Evolutionary conservation across 2,888 invertebrate species (phyloP), one percentile per base, ranked within the genome.

Genomic region (Drosophila helvetica): DNA sequence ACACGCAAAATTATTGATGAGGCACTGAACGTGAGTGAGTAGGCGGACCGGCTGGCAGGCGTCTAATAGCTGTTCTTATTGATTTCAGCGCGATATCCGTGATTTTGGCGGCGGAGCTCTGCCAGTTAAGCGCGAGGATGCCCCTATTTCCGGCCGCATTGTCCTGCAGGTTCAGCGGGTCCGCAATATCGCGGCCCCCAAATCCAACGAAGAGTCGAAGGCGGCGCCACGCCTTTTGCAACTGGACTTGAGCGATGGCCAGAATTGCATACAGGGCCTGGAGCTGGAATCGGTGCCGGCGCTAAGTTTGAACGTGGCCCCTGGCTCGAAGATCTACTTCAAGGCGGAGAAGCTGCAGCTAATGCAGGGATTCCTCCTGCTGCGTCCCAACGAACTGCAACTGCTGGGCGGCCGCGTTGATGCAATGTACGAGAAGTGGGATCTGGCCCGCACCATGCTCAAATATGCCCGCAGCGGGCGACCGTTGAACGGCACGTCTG

Each of bases 121-220:
- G 75, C 94, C 95, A n/a, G 94, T 94, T 66, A 95, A 95, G 89
- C 93, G 93, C 75, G 90, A 92, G 3, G 92, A 91, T 2, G 4
- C 52, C 74, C 82, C 79, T 2, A 89, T 94, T 54, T 92, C 93
- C 61, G 93, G 93, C 18, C 92, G 93, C n/a, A 93, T 97, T 75
- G 95, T 98, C 43, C 93, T 98, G 50, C 98, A 98, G 93, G 95
- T 98, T 82, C 96, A 96, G 90, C 97, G 97, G 92, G 93, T 98
- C 54, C 94, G 97, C 15, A 98, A 98, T 93, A 95, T 98, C 51
- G 94, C 97, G 12, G 97, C 97, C 33, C 98, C 98, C 5, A 98
- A 98, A 92, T 95, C 95, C 15, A 97, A 97, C 91, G 97, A 98
- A 91, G 96, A 97, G 75, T 96, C 96, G 7, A 94, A 94, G 74